Conservation (phyloP, 2,113 vertebrate genomes). For the Polyodon spathula region DNA sequence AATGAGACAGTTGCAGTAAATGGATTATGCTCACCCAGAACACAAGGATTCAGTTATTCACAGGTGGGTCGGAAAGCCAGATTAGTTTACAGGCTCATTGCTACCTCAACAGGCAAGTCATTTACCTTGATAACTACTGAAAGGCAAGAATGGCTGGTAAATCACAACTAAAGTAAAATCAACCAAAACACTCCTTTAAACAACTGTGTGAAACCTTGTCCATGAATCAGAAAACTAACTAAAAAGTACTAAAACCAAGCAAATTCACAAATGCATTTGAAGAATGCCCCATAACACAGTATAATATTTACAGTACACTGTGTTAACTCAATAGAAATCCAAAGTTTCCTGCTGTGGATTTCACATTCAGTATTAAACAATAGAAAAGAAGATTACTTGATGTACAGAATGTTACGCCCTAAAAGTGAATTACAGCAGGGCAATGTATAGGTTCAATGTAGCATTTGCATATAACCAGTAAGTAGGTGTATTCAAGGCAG, state of each 20-base stretch:
- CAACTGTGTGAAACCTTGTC: background rate
- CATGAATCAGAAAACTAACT: background rate
- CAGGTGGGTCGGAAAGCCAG: no score
- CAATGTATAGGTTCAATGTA: background rate
- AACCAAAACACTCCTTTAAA: no score
- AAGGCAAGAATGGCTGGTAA: no score
- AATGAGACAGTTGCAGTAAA: no score
- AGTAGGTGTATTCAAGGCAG: background rate
- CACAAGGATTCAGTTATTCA: no score
- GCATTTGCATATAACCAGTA: background rate
- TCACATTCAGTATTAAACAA: conserved; percentile 5
- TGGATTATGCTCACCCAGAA: no score
- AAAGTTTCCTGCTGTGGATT: background rate
- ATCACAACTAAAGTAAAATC: no score
- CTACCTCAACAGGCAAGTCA: no score
- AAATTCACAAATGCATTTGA: background rate
- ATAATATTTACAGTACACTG: background rate
- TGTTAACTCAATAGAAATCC: background rate
- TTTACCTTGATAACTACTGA: no score
- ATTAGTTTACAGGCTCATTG: no score
- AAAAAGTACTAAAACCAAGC: background rate
- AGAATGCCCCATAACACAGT: background rate
- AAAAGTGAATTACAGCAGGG: background rate
- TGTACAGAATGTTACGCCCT: background rate
- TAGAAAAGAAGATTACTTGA: background rate